Evolutionary conservation across 2,113 vertebrate genomes (phyloP), one percentile per base, ranked within the genome.

Genomic region (Corythornis madagascariensis): DNA sequence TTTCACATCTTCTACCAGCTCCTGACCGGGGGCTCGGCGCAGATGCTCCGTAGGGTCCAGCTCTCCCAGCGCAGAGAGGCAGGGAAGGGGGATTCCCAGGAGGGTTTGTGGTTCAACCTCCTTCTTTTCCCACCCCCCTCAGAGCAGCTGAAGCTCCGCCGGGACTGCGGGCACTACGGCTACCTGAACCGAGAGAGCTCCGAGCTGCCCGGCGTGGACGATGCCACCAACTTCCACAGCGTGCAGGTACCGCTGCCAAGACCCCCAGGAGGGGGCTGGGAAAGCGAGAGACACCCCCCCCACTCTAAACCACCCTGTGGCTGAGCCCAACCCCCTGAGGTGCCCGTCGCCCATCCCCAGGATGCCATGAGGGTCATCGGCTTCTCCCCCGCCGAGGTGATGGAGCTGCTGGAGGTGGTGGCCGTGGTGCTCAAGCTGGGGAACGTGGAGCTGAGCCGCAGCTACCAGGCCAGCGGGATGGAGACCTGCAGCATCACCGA

Each of bases 1-100:
- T 98, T 98, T 93, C 98, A 98, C 88, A 97, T 98, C 95, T 98
- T 98, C 96, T 98, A 98, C 94, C 98, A 98, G 86, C 94, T 98
- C 16, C 96, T 98, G 92, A 96, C 97, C 0, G 98, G 98, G 64
- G 98, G 96, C 53, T 97, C 98, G 0, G 75, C 87, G 0, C 89
- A 98, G 76, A 91, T 98, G 69, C 97, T 98, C 61, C 95, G 98
- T 98, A 97, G 5, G 98, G 98, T 95, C 42, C 45, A 87, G 42
- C 6, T 4, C 21, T 45, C 21, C 2, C 40, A 5, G 29, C 5
- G 20, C 0, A 2, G 28, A 18, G 28, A 13, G 2, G 4, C 1
- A 13, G 31, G 40, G 38, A 10, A 38, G 38, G 38, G 38, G 38
- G 38, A 38, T 10, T 38, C 38, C 38, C 38, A 38, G 38, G 59